A percentile compares a stretch with the other conserved stretches of the same genome.
Conservation (phyloP, 23 tunicate genomes). For the Halocynthia roretzi region DNA sequence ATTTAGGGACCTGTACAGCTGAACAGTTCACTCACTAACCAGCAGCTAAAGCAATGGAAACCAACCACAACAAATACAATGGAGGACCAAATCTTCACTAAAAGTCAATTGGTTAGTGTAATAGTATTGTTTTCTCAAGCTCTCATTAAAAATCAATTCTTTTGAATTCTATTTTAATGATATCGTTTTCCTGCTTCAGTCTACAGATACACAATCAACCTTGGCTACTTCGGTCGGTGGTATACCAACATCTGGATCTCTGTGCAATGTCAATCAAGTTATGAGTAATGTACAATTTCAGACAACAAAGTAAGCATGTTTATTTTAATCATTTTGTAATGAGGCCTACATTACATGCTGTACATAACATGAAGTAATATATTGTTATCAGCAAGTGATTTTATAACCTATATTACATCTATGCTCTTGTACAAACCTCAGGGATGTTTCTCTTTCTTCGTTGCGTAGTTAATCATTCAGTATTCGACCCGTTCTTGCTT, state of each 20-base stretch:
- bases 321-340: neutral
- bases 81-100: too few relatives aligned
- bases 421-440: too few relatives aligned
- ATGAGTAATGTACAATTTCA: constrained; percentile 23
- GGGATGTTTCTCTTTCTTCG: too few relatives aligned
- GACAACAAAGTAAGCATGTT: constrained; percentile 26
- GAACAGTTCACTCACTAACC: too few relatives aligned
- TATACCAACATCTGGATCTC: constrained; percentile 1
- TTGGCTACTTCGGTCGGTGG: neutral
- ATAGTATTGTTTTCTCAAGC: neutral
- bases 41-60: neutral
- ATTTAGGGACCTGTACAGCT: too few relatives aligned
- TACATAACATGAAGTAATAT: neutral
- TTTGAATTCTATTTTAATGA: neutral
- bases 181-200: neutral
- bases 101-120: too few relatives aligned
- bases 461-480: too few relatives aligned
- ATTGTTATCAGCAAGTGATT: neutral
- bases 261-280: constrained; percentile 25
- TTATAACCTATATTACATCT: too few relatives aligned
- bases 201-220: neutral
- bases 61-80: neutral
- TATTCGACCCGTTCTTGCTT: too few relatives aligned
- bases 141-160: neutral
- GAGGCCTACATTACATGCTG: neutral